Conservation (phyloP, 2,113 vertebrate genomes). For the Helogale parvula region DNA sequence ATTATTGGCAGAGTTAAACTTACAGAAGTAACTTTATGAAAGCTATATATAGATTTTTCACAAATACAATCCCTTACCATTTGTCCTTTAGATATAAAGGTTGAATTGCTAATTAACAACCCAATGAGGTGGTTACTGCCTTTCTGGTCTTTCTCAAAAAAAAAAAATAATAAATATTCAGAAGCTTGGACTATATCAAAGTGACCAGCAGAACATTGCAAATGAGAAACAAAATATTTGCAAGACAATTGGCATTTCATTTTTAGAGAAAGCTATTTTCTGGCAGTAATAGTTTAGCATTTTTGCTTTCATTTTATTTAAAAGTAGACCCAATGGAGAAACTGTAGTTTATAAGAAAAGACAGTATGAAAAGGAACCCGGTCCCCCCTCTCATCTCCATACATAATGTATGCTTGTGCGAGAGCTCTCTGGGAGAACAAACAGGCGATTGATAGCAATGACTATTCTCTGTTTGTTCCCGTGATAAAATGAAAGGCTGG, state of each 20-base stretch:
- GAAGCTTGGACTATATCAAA: constrained; percentile 64
- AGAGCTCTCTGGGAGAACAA: constrained; percentile 66
- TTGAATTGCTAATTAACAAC: constrained; percentile 12
- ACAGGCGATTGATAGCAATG: constrained; percentile 68
- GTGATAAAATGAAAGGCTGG: constrained; percentile 69
- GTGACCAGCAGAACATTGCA: constrained; percentile 55
- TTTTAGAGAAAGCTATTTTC: constrained; percentile 74
- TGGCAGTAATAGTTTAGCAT: constrained; percentile 67
- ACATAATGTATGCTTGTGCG: constrained; percentile 70
- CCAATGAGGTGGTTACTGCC: neutral
- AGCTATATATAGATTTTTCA: neutral
- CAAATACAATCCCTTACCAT: neutral
- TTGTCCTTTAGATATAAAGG: constrained; percentile 4
- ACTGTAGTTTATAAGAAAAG: constrained; percentile 77
- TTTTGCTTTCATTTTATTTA: constrained; percentile 75
- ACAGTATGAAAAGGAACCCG: constrained; percentile 49
- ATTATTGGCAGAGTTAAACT: neutral
- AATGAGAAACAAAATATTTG: constrained; percentile 63
- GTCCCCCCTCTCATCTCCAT: constrained; percentile 58
- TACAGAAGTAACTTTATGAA: neutral
- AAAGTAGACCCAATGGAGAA: constrained; percentile 61
- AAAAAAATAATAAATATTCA: constrained; percentile 66
- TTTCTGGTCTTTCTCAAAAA: constrained; percentile 55
- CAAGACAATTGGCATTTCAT: constrained; percentile 73
- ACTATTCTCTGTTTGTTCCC: constrained; percentile 76